Conservation (phyloP, 2,797 vertebrate genomes). For the Mareca strepera region DNA sequence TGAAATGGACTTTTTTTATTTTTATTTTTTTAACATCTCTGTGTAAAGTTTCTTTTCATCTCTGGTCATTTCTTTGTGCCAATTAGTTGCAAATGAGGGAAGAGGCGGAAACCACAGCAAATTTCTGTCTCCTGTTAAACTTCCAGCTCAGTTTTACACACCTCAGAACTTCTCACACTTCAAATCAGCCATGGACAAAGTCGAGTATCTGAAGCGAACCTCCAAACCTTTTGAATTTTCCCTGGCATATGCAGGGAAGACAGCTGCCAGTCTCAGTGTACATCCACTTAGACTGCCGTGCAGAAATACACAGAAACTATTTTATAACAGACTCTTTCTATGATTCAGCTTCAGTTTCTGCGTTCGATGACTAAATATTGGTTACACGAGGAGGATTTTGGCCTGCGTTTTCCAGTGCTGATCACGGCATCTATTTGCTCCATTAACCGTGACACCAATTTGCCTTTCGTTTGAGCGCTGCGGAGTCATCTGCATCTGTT, state of each 20-base stretch:
- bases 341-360: background rate
- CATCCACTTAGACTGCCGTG: background rate
- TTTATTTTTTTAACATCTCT: fast-evolving
- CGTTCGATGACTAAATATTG: background rate
- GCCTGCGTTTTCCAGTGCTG: background rate
- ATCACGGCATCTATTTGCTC: background rate
- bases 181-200: conserved; percentile 1
- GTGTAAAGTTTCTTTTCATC: background rate
- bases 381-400: background rate
- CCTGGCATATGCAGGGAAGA: conserved; percentile 23
- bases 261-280: conserved; percentile 52
- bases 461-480: background rate
- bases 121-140: background rate
- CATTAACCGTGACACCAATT: background rate
- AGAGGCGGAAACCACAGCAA: background rate
- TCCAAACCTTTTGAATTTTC: background rate
- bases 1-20: fast-evolving
- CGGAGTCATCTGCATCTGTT: background rate
- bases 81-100: background rate
- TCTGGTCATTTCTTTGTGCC: background rate
- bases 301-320: conserved; percentile 1
- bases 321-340: conserved; percentile 31
- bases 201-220: background rate
- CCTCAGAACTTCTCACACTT: conserved; percentile 6
- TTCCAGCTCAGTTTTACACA: background rate